These are phyloP conservation scores for Ornithoptera priamus DNA, from an alignment of 2,888 invertebrate species.

Conservation along the genomic window DNA sequence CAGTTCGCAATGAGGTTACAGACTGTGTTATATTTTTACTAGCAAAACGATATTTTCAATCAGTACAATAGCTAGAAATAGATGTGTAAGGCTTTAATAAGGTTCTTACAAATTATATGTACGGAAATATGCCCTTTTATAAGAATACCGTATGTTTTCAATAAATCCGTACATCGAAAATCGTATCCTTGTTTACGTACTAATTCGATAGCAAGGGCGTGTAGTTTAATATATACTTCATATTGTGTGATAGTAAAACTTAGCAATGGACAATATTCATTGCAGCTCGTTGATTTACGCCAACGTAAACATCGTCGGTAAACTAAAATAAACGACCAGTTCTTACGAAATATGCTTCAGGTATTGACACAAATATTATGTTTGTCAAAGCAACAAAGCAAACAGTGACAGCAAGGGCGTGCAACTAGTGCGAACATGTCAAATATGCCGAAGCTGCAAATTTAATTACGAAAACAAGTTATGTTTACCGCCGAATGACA, in stretches of 20 bases:
- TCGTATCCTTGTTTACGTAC: background rate
- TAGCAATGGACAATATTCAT: conserved; percentile 1
- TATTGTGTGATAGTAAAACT: background rate
- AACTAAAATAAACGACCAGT: conserved; percentile 29
- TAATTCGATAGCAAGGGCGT: background rate
- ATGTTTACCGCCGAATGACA: conserved; percentile 10
- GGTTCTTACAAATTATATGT: too few species aligned
- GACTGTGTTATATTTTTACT: too few species aligned
- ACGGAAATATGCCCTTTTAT: too few species aligned
- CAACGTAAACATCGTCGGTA: conserved; percentile 11
- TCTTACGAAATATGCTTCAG: conserved; percentile 32
- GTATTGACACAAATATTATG: conserved; percentile 42
- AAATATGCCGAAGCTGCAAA: conserved; percentile 31
- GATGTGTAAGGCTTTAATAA: too few species aligned
- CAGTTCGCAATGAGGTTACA: too few species aligned
- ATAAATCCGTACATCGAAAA: background rate
- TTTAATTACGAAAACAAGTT: conserved; percentile 26
- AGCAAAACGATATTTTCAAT: too few species aligned
- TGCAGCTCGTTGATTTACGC: background rate
- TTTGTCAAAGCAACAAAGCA: conserved; percentile 48
- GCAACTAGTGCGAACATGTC: conserved; percentile 47
- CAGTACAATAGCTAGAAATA: too few species aligned
- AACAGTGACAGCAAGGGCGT: conserved; percentile 50
- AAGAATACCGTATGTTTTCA: background rate
- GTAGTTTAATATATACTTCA: background rate